Conservation (phyloP, 2,888 invertebrate species). For the Parnassius apollo region DNA sequence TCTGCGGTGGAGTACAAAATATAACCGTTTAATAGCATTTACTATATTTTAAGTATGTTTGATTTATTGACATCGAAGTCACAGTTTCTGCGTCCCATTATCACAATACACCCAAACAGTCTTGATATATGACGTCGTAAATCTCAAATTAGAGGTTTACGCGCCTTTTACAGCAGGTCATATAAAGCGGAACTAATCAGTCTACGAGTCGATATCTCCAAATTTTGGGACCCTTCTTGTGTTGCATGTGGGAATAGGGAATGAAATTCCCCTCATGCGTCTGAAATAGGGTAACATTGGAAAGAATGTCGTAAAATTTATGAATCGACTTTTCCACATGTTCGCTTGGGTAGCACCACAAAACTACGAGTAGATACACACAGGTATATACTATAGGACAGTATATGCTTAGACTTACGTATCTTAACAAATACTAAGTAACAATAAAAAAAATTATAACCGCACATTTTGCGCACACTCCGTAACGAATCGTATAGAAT, state of each 20-base stretch:
- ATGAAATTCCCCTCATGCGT: conserved; percentile 34
- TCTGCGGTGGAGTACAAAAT: conserved; percentile 12
- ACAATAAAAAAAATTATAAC: too few relatives aligned
- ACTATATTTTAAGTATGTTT: conserved; percentile 17
- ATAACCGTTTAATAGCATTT: neutral
- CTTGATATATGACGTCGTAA: conserved; percentile 65
- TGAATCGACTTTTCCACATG: neutral
- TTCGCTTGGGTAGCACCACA: neutral
- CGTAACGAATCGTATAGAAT: too few relatives aligned
- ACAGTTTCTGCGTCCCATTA: conserved; percentile 35
- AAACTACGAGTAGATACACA: too few relatives aligned
- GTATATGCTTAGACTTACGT: too few relatives aligned
- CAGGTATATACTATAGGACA: too few relatives aligned
- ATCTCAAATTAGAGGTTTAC: conserved; percentile 65
- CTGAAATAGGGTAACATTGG: conserved; percentile 43
- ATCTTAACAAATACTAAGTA: too few relatives aligned
- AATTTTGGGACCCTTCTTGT: conserved; percentile 39
- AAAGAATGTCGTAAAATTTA: conserved; percentile 37
- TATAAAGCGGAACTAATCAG: conserved; percentile 68
- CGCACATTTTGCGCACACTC: too few relatives aligned
- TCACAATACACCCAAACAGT: conserved; percentile 56
- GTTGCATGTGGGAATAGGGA: conserved; percentile 34
- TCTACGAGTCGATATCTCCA: conserved; percentile 43
- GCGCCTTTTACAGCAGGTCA: conserved; percentile 52
- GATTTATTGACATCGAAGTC: conserved; percentile 29